Evolutionary conservation across 2,888 invertebrate species (phyloP).

Genomic region (Ochropleura leucogaster): DNA sequence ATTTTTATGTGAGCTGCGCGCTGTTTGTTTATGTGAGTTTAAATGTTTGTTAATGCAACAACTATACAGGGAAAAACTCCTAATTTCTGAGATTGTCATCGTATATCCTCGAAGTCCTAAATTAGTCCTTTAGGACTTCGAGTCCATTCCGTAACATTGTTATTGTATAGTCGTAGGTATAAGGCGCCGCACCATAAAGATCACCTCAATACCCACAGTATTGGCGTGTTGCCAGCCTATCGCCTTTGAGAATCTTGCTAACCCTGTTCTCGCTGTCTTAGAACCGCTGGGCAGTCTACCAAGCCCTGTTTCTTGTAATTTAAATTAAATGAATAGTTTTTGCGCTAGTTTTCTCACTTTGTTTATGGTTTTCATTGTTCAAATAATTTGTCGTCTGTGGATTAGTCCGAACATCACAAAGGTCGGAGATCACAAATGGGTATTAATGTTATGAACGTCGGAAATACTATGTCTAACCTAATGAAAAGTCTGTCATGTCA

Average conservation of each 20-base stretch:
- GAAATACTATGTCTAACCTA: background rate
- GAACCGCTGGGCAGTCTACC: slow-evolving; percentile 34
- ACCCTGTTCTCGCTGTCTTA: slow-evolving; percentile 45
- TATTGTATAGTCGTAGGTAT: slow-evolving; percentile 18
- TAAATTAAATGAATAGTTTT: slow-evolving; percentile 35
- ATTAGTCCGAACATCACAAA: background rate
- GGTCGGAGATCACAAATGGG: background rate
- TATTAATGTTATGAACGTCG: background rate
- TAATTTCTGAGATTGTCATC: too few relatives aligned
- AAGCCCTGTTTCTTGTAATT: slow-evolving; percentile 30
- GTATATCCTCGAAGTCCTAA: background rate
- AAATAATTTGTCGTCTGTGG: background rate
- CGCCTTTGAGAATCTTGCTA: slow-evolving; percentile 39
- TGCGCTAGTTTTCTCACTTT: background rate
- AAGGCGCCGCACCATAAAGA: slow-evolving; percentile 38
- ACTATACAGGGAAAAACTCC: too few relatives aligned
- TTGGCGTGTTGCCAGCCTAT: slow-evolving; percentile 47
- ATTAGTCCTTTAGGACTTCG: too few relatives aligned
- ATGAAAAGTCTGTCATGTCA: background rate
- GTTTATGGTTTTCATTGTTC: background rate
- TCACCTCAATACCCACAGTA: slow-evolving; percentile 39
- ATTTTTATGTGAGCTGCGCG: too few relatives aligned
- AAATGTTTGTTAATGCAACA: too few relatives aligned
- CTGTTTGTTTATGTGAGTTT: too few relatives aligned
- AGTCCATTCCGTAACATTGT: background rate